Base-by-base conservation (phyloP, 2,797 vertebrate genomes). In the Otolemur crassicaudatus region DNA sequence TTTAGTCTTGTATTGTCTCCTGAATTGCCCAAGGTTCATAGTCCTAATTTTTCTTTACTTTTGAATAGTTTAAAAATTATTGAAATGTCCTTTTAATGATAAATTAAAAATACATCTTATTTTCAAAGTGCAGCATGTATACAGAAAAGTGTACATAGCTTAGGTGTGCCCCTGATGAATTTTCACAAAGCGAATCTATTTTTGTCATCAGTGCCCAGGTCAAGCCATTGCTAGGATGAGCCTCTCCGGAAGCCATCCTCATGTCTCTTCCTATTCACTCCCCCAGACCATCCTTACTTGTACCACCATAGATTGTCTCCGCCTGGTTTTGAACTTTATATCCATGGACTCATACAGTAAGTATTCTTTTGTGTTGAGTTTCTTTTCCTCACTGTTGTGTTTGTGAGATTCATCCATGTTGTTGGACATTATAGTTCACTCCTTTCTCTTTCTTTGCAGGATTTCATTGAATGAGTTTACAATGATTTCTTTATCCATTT, bases 1-100 rank as follows among this genome's bases (percentile, higher is more conserved):
- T 87, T 34, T 92, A 37, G 40, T 56, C 56, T 31, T 90, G 19
- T 34, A 65, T 7, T 80, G n/a, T 40, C 27, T 63, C 43, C 22
- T 70, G 12, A 61, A 60, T 31, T 63, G 22, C 27, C 69, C 72
- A 85, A 34, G 56, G 16, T 37, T 85, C 27, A 22, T 77, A n/a
- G n/a, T 81, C 20, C n/a, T 75, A 86, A 79, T 79, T 88, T 77
- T 67, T 84, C 37, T 65, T 87, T 80, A 77, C 14, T 91, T 92
- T 93, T 75, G 77, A 89, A 90, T 76, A 67, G 58, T 80, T 87
- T 37, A 73, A 65, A 94, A 27, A 2, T 37, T 53, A 79, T n/a
- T 72, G 60, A 69, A 67, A 27, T 58, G 19, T 84, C 91, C 70
- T 95, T 61, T 79, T 58, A 92, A 69, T 40, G 60, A 20, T 49